A percentile compares a stretch with the other conserved stretches of the same genome.
phyloP scores from a whole-genome alignment of 2,113 vertebrate genomes.

The Elgaria multicarinata region DNA sequence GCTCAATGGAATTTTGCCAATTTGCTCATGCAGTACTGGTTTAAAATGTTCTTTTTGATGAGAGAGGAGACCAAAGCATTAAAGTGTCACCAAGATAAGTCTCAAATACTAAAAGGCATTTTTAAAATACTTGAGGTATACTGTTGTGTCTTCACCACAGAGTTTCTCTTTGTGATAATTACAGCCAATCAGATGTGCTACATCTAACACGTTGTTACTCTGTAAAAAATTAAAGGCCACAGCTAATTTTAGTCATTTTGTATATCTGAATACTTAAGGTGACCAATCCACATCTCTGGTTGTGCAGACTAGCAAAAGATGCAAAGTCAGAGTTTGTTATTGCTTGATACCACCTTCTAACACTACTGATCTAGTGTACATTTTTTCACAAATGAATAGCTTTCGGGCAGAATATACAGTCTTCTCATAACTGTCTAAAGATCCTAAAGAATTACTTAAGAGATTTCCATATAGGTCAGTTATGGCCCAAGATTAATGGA shows the following conservation, averaged over 20 bases:
- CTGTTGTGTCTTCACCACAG: not conserved
- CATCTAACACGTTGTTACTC: not conserved
- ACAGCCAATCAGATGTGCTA: not conserved
- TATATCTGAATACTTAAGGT: conserved; percentile 9
- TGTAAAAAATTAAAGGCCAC: not conserved
- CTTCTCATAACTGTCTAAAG: not conserved
- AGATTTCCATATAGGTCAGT: not conserved
- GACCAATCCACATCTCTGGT: not conserved
- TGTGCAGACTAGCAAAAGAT: not conserved
- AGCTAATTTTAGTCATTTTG: not conserved
- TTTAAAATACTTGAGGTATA: not conserved
- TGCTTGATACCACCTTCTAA: not conserved
- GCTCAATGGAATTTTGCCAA: not conserved
- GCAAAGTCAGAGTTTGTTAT: not conserved
- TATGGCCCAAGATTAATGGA: not conserved
- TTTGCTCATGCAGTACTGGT: not conserved
- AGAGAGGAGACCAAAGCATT: not conserved
- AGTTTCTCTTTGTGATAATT: not conserved
- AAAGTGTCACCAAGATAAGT: not conserved
- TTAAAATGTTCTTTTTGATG: not conserved
- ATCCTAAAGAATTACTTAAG: not conserved
- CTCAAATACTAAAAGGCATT: not conserved
- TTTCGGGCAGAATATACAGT: not conserved
- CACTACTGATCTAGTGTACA: not conserved
- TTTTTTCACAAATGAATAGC: not conserved